phyloP scores from a whole-genome alignment of 2,113 vertebrate genomes.

The Prunella himalayana region DNA sequence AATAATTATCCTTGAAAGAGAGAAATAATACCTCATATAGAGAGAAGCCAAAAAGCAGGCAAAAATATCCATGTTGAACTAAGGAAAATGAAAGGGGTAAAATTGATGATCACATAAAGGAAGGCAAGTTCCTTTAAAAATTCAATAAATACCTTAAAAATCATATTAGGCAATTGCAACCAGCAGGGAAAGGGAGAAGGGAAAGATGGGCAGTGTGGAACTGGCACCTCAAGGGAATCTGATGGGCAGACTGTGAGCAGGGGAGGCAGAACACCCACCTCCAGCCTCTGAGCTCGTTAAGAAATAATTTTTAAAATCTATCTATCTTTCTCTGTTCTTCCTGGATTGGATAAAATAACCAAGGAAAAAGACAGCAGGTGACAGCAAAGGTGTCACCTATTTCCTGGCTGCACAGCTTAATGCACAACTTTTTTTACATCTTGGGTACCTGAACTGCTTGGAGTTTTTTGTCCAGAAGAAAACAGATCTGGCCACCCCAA shows the following conservation, averaged over 20 bases:
- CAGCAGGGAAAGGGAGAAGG: neutral
- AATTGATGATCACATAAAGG: neutral
- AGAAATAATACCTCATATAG: constrained; percentile 1
- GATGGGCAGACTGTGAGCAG: neutral
- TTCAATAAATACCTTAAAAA: neutral
- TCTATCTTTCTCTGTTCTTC: neutral
- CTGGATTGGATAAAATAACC: neutral
- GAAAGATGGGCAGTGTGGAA: neutral
- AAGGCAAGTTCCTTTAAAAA: neutral
- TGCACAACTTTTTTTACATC: neutral
- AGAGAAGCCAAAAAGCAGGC: constrained; percentile 4
- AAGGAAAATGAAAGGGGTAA: neutral
- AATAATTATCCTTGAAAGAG: constrained; percentile 31
- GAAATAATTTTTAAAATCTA: neutral
- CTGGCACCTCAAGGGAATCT: neutral
- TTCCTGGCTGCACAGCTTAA: neutral
- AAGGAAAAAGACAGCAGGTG: neutral
- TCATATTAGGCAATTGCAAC: neutral
- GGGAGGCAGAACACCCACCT: neutral
- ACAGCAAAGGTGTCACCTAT: neutral
- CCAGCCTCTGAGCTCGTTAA: neutral
- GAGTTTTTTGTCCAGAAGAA: neutral
- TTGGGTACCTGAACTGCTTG: neutral
- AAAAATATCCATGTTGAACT: constrained; percentile 12
- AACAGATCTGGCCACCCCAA: neutral